A percentile compares a stretch with the other conserved stretches of the same genome.
Evolutionary conservation across 2,797 vertebrate genomes (phyloP).

Genomic region (Oreochromis grahami): DNA sequence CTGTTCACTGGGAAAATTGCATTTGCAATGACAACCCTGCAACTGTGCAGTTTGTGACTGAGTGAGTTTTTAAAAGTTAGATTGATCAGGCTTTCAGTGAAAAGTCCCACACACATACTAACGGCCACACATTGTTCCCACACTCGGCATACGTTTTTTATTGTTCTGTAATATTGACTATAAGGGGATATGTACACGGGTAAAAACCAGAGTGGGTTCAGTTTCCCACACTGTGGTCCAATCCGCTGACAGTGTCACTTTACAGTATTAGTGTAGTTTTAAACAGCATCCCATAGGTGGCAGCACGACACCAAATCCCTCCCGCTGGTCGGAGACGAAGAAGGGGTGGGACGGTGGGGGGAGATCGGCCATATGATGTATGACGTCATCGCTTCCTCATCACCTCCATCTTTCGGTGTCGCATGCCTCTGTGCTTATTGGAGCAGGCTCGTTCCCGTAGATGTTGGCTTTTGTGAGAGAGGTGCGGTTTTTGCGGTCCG

Average conservation of each 20-base stretch:
- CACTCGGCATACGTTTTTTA: fast-evolving
- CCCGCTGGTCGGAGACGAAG: neutral
- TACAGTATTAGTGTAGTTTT: neutral
- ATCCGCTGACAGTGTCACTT: neutral
- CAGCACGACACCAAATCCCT: neutral
- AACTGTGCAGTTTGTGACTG: neutral
- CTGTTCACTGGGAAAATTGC: neutral
- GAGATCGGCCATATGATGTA: constrained; percentile 21
- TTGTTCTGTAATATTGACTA: neutral
- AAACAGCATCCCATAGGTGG: neutral
- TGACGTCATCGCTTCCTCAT: constrained; percentile 62
- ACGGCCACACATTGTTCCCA: neutral
- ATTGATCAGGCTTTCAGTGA: neutral
- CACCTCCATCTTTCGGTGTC: constrained; percentile 64
- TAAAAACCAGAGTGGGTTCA: neutral
- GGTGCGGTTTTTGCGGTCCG: neutral
- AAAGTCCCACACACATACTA: neutral
- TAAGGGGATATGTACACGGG: neutral
- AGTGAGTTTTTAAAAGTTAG: neutral
- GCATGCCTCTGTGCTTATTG: constrained; percentile 60
- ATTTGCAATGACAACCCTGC: neutral
- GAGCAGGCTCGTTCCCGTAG: constrained; percentile 56
- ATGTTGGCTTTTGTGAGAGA: neutral
- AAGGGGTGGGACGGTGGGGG: neutral
- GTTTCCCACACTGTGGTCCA: neutral